Evolutionary conservation across 2,888 invertebrate genomes (phyloP).

Genomic region (Dermolepida albohirtum): DNA sequence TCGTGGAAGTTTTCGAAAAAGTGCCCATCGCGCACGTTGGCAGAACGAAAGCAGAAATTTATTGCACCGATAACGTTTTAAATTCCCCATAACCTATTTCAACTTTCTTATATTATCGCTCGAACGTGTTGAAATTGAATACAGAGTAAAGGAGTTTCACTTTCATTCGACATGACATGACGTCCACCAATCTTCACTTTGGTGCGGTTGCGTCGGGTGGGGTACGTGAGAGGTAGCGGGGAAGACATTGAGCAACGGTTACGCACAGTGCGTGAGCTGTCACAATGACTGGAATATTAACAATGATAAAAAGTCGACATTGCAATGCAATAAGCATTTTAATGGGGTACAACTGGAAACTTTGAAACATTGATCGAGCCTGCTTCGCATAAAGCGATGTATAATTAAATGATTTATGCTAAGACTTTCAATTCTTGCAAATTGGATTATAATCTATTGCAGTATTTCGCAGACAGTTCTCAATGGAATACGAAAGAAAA

Average conservation of each 20-base stretch:
- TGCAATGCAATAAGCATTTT: neutral
- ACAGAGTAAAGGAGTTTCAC: no score
- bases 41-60: constrained; percentile 23
- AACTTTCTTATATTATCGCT: constrained; percentile 4
- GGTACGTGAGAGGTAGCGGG: no score
- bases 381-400: no score
- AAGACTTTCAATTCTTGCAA: no score
- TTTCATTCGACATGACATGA: no score
- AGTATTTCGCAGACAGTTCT: no score
- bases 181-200: no score
- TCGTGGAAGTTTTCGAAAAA: constrained; percentile 3
- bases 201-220: no score
- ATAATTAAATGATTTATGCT: no score
- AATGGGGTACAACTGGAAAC: neutral
- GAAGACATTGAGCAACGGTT: neutral
- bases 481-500: no score
- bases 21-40: neutral
- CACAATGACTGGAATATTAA: neutral
- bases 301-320: constrained; percentile 6
- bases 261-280: constrained; percentile 5
- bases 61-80: constrained; percentile 7
- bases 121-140: constrained; percentile 1
- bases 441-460: no score
- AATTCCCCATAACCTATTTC: constrained; percentile 34
- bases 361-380: neutral